Percentiles rank a stretch among this genome's conserved stretches.
Evolutionary conservation across 2,888 invertebrate species (phyloP).

Genomic region (Lymantria monacha): DNA sequence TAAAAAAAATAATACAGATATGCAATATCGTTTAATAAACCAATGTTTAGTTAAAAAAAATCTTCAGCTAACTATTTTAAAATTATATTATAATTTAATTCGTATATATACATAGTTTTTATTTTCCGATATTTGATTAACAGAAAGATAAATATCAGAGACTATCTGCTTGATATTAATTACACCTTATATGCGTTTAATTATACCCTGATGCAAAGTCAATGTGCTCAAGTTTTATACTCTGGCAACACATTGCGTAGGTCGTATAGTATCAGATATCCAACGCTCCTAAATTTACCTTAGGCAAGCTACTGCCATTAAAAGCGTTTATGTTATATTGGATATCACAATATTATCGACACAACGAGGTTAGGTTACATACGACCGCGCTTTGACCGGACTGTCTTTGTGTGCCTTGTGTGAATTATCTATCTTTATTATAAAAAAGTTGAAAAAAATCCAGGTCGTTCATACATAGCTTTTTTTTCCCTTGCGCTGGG

Average conservation of each 20-base stretch:
- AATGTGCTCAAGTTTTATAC: conserved; percentile 33
- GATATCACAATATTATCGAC: conserved; percentile 70
- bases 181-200: neutral
- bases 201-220: conserved; percentile 6
- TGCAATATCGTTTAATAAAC: too few relatives aligned
- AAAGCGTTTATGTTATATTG: conserved; percentile 78
- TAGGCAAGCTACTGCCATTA: conserved; percentile 72
- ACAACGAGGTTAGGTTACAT: conserved; percentile 43
- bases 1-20: too few relatives aligned
- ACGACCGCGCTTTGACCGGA: conserved; percentile 30
- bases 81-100: too few relatives aligned
- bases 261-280: conserved; percentile 63
- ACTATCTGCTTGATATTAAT: neutral
- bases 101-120: too few relatives aligned
- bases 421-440: conserved; percentile 13
- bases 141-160: too few relatives aligned
- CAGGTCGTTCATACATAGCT: conserved; percentile 13
- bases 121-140: too few relatives aligned
- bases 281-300: conserved; percentile 81
- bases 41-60: too few relatives aligned
- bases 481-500: too few relatives aligned
- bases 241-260: conserved; percentile 60
- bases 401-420: conserved; percentile 25
- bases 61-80: too few relatives aligned
- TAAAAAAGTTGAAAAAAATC: conserved; percentile 24